These are phyloP conservation scores for Pycnomerus fuliginosus DNA, from an alignment of 2,888 invertebrate species.

Conservation along the genomic window DNA sequence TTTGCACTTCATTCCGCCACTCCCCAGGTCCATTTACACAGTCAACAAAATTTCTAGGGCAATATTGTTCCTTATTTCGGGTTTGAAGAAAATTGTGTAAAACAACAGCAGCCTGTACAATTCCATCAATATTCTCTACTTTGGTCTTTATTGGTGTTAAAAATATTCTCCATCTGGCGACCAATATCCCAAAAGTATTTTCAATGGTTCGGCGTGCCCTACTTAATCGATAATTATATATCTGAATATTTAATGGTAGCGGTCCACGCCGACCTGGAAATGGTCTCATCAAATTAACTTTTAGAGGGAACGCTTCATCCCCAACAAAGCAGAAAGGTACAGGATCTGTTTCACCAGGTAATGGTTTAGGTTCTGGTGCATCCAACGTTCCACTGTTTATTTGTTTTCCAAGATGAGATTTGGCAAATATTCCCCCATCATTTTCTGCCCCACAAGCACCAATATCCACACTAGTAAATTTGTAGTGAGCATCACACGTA, in stretches of 20 bases:
- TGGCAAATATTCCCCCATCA: neutral
- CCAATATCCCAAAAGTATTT: constrained; percentile 1
- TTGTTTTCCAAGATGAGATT: neutral
- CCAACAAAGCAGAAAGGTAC: constrained; percentile 3
- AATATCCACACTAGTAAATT: constrained; percentile 3
- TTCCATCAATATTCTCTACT: neutral
- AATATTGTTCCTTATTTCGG: too few species aligned
- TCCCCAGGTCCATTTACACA: too few species aligned
- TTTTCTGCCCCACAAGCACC: constrained; percentile 2
- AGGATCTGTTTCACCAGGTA: neutral
- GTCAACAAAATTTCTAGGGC: too few species aligned
- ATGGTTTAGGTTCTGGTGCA: neutral
- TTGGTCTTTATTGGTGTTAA: neutral
- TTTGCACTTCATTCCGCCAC: too few species aligned
- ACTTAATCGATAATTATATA: constrained; percentile 3
- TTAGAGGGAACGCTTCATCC: constrained; percentile 2
- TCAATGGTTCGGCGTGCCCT: constrained; percentile 1
- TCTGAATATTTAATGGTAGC: neutral
- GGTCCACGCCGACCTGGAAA: neutral
- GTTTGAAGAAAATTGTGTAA: neutral
- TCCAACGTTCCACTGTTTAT: neutral
- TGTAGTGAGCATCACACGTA: constrained; percentile 1
- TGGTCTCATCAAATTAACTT: constrained; percentile 1
- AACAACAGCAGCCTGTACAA: neutral
- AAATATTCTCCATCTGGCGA: neutral